Evolutionary conservation across 2,797 vertebrate species (phyloP).

Genomic region (Eulemur rubriventer): DNA sequence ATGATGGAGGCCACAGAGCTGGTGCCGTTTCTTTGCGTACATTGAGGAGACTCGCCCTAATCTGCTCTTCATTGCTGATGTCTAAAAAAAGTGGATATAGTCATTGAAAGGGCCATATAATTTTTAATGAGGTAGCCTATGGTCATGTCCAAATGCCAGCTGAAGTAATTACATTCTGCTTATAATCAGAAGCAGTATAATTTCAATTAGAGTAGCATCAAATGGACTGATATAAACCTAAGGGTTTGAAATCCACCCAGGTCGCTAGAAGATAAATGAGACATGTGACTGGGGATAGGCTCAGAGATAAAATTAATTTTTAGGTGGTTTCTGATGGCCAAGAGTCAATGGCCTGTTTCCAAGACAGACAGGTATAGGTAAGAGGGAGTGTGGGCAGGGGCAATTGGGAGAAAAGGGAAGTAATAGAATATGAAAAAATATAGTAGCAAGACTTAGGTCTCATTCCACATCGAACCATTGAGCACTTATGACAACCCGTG

Average conservation of each 20-base stretch:
- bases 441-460: background rate
- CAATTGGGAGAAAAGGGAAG: background rate
- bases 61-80: background rate
- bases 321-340: background rate
- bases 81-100: background rate
- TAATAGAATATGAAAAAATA: background rate
- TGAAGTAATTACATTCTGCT: conserved; percentile 46
- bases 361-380: background rate
- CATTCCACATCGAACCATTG: background rate
- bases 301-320: conserved; percentile 44
- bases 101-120: background rate
- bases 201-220: conserved; percentile 25
- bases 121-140: conserved; percentile 31
- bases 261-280: conserved; percentile 45
- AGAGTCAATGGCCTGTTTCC: background rate
- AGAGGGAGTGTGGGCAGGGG: background rate
- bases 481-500: background rate
- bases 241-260: background rate
- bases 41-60: background rate
- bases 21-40: background rate
- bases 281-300: background rate
- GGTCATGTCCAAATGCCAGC: conserved; percentile 29
- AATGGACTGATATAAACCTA: conserved; percentile 16
- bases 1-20: background rate
- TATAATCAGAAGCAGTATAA: background rate